A percentile compares a stretch with the other conserved stretches of the same genome.
Evolutionary conservation across 2,888 invertebrate genomes (phyloP).

Genomic region (Caradrina kadenii): DNA sequence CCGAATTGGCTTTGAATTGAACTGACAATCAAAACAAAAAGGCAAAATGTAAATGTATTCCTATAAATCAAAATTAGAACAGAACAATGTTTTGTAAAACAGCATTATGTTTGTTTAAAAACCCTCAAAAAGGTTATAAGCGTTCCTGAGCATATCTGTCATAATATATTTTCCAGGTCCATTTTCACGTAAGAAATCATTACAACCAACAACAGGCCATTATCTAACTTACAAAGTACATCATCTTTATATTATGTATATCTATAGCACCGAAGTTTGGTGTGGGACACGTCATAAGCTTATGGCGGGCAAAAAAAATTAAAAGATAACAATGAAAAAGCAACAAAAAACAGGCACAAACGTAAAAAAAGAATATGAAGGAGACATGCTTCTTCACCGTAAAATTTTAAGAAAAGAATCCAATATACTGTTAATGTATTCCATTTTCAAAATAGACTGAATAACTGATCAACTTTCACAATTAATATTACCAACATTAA

Average conservation of each 20-base stretch:
- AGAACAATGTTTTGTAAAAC: constrained; percentile 34
- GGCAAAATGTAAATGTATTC: not conserved
- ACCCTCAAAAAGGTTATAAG: constrained; percentile 44
- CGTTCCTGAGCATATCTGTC: constrained; percentile 46
- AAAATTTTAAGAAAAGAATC: too few species aligned
- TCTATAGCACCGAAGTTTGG: constrained; percentile 31
- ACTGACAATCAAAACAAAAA: constrained; percentile 2
- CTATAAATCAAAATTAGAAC: constrained; percentile 44
- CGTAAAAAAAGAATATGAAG: not conserved
- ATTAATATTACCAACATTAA: constrained; percentile 26
- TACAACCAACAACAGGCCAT: constrained; percentile 70
- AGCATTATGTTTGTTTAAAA: constrained; percentile 46
- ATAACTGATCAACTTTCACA: constrained; percentile 6
- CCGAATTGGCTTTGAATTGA: not conserved
- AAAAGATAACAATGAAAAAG: not conserved
- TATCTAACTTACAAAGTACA: constrained; percentile 72
- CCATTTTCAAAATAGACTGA: not conserved
- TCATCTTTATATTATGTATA: constrained; percentile 63
- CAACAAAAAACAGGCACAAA: not conserved
- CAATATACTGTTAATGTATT: not conserved
- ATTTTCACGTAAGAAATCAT: constrained; percentile 77
- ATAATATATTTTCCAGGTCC: constrained; percentile 61
- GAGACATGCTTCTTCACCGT: too few species aligned
- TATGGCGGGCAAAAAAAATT: not conserved
- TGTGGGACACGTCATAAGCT: constrained; percentile 21